A percentile compares a stretch with the other conserved stretches of the same genome.
These are phyloP conservation scores for Neoarius graeffei DNA, from an alignment of 2,113 vertebrate species.

Conservation along the genomic window DNA sequence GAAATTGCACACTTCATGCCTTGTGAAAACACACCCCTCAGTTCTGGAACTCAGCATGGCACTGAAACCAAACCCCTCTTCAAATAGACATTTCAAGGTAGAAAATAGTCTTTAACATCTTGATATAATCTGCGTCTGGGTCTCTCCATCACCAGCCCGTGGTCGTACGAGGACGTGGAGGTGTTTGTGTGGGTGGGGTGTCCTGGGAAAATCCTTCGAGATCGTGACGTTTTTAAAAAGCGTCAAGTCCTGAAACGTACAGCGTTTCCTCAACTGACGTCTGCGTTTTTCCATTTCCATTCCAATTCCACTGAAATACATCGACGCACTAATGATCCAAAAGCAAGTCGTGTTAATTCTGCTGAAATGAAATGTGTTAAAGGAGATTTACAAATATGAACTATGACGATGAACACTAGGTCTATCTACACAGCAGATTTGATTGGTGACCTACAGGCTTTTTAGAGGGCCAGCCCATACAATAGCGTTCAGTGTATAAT, in stretches of 20 bases:
- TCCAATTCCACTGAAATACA: background rate
- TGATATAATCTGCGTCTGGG: constrained; percentile 84
- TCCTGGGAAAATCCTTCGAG: background rate
- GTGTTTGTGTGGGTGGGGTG: constrained; percentile 51
- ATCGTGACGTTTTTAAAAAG: background rate
- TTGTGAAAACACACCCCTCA: constrained; percentile 77
- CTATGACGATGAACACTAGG: too few species aligned
- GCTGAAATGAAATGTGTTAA: background rate
- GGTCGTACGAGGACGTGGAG: constrained; percentile 66
- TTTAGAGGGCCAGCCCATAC: background rate
- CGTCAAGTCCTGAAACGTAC: background rate
- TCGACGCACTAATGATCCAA: too few species aligned
- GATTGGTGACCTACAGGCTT: background rate
- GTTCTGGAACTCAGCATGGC: constrained; percentile 78
- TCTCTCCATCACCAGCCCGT: constrained; percentile 84
- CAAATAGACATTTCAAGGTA: constrained; percentile 95
- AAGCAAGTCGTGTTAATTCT: background rate
- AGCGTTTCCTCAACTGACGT: background rate
- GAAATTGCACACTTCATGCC: constrained; percentile 80
- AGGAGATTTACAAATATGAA: background rate
- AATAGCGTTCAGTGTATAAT: background rate
- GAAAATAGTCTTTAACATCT: constrained; percentile 87
- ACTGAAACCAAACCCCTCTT: constrained; percentile 78
- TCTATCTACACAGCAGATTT: background rate
- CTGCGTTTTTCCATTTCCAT: background rate